Conservation (phyloP, 2,888 invertebrate genomes). For the Limnephilus marmoratus region DNA sequence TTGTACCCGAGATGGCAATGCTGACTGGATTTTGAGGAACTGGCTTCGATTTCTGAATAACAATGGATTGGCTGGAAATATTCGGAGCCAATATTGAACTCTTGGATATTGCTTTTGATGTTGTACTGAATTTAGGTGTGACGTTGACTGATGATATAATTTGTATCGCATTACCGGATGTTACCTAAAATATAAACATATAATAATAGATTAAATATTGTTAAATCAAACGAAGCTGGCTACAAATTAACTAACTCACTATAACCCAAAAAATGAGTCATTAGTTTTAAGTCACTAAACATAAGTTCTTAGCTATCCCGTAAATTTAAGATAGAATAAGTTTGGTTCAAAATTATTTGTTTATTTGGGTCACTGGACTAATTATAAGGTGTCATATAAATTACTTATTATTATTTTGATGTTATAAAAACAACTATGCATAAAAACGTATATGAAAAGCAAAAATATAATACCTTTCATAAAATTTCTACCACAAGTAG, state of each 20-base stretch:
- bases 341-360: not conserved
- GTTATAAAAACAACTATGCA: not conserved
- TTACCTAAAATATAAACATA: slow-evolving; percentile 69
- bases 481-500: not conserved
- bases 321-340: not conserved
- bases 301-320: not conserved
- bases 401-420: not conserved
- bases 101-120: slow-evolving; percentile 67
- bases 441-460: not conserved
- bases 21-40: slow-evolving; percentile 76
- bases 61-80: slow-evolving; percentile 75
- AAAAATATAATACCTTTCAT: not conserved
- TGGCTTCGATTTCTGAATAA: slow-evolving; percentile 77
- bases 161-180: slow-evolving; percentile 74
- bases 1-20: slow-evolving; percentile 71
- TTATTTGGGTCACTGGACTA: not conserved
- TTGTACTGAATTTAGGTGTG: slow-evolving; percentile 25
- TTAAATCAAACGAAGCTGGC: not conserved
- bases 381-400: not conserved
- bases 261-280: not conserved
- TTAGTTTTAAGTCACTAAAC: too few relatives aligned
- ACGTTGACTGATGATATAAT: slow-evolving; percentile 71
- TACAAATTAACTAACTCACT: not conserved
- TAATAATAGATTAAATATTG: not conserved
- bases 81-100: slow-evolving; percentile 73